Base-by-base conservation (phyloP, 2,888 invertebrate genomes). In the Galerucella calmariensis region DNA sequence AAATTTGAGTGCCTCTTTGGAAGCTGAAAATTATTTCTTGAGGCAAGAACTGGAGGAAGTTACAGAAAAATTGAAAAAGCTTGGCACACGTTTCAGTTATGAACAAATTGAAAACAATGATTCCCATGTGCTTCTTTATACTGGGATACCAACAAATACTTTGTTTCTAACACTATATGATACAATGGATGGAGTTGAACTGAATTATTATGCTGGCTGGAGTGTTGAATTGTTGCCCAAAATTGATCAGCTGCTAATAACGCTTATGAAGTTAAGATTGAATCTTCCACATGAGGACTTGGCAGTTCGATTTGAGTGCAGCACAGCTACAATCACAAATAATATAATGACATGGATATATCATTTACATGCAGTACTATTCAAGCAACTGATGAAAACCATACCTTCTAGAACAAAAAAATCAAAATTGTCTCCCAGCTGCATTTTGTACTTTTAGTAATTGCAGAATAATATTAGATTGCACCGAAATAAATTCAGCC, bases 391-490 rank as follows among this genome's bases (percentile, higher is more conserved):
- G 12, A 48, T 67, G 67, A 67, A 27, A 2, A 20, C 46, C 8
- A 67, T 67, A 16, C 67, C 53, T 14, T 48, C 48, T 14, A 67
- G 67, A 16, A 48, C 20, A 46, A 48, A 48, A 48, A 20, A 67
- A 51, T 67, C n/a, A 48, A 51, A 20, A 16, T 16, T 67, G 67
- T 24, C 14, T 51, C 9, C 67, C 67, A 6, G 46, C 4, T 27
- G 16, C 20, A 20, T 62, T 62, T 10, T 35, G 6, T 1, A 1
- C 12, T 12, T 62, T 62, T 41, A 27, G 6, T 35, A 62, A 62
- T 62, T 62, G 62, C 24, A 62, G 62, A 16, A 62, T 62, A 62
- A 67, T 51, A 24, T 67, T 67, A 51, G 67, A 67, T 51, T 67
- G 67, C 24, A 67, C 51, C 9, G 67, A 67, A 24, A 67, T 67